phyloP scores from a whole-genome alignment of 2,113 vertebrate species.

The Anas platyrhynchos region DNA sequence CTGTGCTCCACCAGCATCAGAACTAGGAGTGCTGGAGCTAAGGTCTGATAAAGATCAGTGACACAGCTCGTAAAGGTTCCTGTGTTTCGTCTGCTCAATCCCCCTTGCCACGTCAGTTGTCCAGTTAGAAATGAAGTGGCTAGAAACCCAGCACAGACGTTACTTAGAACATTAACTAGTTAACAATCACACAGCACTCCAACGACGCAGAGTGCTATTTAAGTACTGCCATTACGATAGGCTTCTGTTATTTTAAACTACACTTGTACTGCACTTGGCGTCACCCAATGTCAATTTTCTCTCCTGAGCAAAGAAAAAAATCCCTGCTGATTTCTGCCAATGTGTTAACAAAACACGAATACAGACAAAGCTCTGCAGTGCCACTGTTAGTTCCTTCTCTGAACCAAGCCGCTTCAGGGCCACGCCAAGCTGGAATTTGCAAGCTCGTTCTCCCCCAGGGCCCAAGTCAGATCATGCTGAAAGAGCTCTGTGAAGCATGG shows the following conservation, averaged over 20 bases:
- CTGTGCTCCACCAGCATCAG: background rate
- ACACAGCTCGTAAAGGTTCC: background rate
- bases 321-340: background rate
- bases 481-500: background rate
- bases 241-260: conserved; percentile 28
- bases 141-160: accelerated
- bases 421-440: background rate
- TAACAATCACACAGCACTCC: background rate
- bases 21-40: background rate
- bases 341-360: background rate
- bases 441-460: background rate
- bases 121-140: background rate
- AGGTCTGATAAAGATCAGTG: background rate
- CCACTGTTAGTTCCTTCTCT: background rate
- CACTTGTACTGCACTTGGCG: conserved; percentile 9
- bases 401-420: background rate
- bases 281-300: background rate
- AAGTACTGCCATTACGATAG: background rate
- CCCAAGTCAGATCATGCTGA: background rate
- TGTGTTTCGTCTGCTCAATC: background rate
- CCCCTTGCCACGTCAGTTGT: background rate
- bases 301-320: conserved; percentile 13
- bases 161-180: background rate
- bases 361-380: conserved; percentile 31
- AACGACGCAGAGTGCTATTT: background rate